Percentiles rank a stretch among this genome's conserved stretches.
Evolutionary conservation across 1,140 invertebrate species (phyloP).

Genomic region (Chrysopa pallens): DNA sequence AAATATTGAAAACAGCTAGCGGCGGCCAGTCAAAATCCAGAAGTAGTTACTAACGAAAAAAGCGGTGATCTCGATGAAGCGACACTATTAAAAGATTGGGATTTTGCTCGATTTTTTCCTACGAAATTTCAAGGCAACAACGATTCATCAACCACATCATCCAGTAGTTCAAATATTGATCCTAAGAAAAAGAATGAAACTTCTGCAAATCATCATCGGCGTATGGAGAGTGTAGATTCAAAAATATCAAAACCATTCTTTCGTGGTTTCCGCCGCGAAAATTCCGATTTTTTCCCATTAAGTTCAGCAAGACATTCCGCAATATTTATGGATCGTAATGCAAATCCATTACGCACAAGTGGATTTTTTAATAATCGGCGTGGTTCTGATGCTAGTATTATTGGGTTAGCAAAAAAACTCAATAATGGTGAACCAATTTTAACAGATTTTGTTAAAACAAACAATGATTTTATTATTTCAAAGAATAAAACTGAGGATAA

Average conservation of each 20-base stretch:
- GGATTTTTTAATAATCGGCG: constrained; percentile 44
- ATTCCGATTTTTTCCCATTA: constrained; percentile 59
- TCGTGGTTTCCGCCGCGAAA: constrained; percentile 59
- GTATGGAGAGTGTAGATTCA: constrained; percentile 43
- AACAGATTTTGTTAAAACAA: constrained; percentile 48
- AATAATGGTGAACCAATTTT: constrained; percentile 45
- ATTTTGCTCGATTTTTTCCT: constrained; percentile 65
- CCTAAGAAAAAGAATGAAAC: constrained; percentile 24
- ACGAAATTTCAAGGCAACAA: constrained; percentile 23
- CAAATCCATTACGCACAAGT: constrained; percentile 33
- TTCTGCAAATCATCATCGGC: constrained; percentile 27
- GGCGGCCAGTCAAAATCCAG: constrained; percentile 17
- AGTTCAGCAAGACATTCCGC: constrained; percentile 55
- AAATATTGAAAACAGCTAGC: constrained; percentile 13
- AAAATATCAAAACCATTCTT: constrained; percentile 47
- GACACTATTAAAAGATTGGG: constrained; percentile 61
- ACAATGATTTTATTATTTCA: constrained; percentile 19
- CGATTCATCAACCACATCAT: constrained; percentile 20
- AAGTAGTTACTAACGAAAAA: constrained; percentile 11
- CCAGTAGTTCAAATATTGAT: constrained; percentile 16
- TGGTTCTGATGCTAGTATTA: constrained; percentile 31
- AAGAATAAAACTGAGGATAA: not conserved
- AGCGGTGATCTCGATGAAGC: constrained; percentile 44
- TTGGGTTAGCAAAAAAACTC: constrained; percentile 24
- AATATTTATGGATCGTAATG: constrained; percentile 32